Base-by-base conservation (phyloP, 2,113 vertebrate species). In the Scortum barcoo region DNA sequence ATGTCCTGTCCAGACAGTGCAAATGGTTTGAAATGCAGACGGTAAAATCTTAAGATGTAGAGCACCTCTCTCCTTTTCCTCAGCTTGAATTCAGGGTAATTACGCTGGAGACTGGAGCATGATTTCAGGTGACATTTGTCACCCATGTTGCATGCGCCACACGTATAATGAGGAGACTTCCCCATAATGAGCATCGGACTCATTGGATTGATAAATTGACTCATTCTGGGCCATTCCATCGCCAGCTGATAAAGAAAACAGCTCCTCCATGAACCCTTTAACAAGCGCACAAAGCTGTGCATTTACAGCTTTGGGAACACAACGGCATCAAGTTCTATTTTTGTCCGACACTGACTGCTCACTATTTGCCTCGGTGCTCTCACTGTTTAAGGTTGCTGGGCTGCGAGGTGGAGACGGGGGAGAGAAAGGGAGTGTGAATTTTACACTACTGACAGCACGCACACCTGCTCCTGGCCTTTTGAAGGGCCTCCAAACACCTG, bases 401-500 rank as follows among this genome's bases (percentile, higher is more conserved):
- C 58, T 51, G 69, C 63, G 51, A 56, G 58, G 63, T 36, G 46
- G 70, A 80, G 51, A 56, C 67, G 53, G 54, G 81, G 63, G 58
- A 67, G 84, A 72, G 68, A 26, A 58, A 75, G 74, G n/a, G n/a
- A 79, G 84, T 70, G 73, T 61, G 83, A 56, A 65, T 79, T 82
- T 85, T 81, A 54, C 48, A 78, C 66, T 62, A 36, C 72, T 81
- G 80, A 88, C 71, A 88, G 38, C 51, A 10, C 36, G 36, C 81
- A 71, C 72, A 84, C 76, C 69, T 89, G 80, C 88, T 80, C 69
- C 13, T 56, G 53, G 83, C 81, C 84, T 87, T 93, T 90, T 93
- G 91, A 93, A 92, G 86, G 65, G 42, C 33, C 63, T 91, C 85
- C 88, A 87, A 91, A 84, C 90, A 92, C 82, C 92, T 93, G 91